A percentile compares a stretch with the other conserved stretches of the same genome.
Conservation (phyloP, 2,797 vertebrate genomes). For the Ceryle rudis region DNA sequence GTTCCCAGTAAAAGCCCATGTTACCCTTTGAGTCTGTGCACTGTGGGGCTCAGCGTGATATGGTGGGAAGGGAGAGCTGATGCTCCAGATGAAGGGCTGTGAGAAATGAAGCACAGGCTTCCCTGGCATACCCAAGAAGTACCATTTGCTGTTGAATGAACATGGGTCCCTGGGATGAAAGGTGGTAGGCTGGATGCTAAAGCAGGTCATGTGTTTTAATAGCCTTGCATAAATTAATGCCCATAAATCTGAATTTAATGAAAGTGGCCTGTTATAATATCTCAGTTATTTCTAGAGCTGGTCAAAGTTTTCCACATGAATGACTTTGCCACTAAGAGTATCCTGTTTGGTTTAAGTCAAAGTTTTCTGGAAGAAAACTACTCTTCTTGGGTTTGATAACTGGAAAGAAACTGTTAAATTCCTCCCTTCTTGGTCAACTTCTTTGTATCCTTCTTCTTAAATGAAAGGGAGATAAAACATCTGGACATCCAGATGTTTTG, state of each 20-base stretch:
- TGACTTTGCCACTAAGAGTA: neutral
- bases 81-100: neutral
- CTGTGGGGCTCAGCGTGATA: rapidly evolving
- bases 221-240: neutral
- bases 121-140: rapidly evolving
- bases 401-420: neutral
- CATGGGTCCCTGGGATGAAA: neutral
- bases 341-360: neutral
- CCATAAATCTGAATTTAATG: neutral
- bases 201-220: neutral
- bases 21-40: neutral
- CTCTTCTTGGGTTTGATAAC: neutral
- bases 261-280: neutral
- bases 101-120: neutral
- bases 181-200: neutral
- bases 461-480: neutral
- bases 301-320: neutral
- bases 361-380: neutral
- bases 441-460: neutral
- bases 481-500: neutral
- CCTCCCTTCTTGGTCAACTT: rapidly evolving
- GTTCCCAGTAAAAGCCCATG: neutral
- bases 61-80: neutral
- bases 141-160: neutral
- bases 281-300: neutral